Evolutionary conservation across 2,113 vertebrate genomes (phyloP).

Genomic region (chimpanzee (Pan troglodytes)): NHGRI_mPanTro3-v2.1_pri NC_072402.2:48742001-48742500

Average conservation of each 20-base stretch:
- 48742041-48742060: background rate
- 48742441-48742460: background rate
- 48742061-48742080: background rate
- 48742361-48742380: slow-evolving; percentile 69
- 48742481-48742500: background rate
- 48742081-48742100: background rate
- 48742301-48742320: slow-evolving; percentile 30
- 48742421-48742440: slow-evolving; percentile 53
- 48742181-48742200: background rate
- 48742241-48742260: background rate
- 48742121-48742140: background rate
- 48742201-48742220: background rate
- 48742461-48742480: background rate
- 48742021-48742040: background rate
- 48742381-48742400: slow-evolving; percentile 69
- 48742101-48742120: background rate
- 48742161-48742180: background rate
- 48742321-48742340: slow-evolving; percentile 44
- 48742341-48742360: slow-evolving; percentile 52
- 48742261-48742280: slow-evolving; percentile 5
- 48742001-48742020: background rate
- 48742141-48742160: background rate
- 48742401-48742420: slow-evolving; percentile 45
- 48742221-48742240: background rate
- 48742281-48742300: background rate